Conservation (phyloP, 2,113 vertebrate species). For the Megaceryle maxima region DNA sequence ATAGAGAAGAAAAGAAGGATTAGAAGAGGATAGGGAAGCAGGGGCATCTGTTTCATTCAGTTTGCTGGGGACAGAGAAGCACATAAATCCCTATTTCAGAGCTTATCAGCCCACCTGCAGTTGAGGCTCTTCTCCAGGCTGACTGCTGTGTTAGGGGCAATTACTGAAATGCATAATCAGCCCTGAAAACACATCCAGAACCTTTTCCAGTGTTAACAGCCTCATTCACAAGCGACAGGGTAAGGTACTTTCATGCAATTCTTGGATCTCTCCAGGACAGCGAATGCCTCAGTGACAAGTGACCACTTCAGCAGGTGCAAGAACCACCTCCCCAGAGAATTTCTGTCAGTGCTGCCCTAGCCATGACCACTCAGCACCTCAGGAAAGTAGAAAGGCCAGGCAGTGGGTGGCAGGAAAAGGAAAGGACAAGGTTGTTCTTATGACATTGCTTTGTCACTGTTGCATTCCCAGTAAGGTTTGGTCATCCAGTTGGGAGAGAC, state of each 20-base stretch:
- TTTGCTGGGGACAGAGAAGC: not conserved
- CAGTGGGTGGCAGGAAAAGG: not conserved
- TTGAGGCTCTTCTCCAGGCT: not conserved
- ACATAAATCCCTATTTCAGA: not conserved
- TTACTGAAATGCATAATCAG: not conserved
- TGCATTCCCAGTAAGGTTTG: not conserved
- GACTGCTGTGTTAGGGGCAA: not conserved
- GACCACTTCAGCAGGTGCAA: not conserved
- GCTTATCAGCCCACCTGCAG: not conserved
- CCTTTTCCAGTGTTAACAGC: not conserved
- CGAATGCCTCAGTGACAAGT: not conserved
- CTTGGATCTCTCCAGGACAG: not conserved
- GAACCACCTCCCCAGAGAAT: not conserved
- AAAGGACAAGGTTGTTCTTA: not conserved
- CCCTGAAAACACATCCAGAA: not conserved
- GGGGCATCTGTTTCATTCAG: not conserved
- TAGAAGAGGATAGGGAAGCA: not conserved
- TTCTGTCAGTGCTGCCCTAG: not conserved
- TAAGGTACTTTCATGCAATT: not conserved
- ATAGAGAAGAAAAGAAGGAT: not conserved
- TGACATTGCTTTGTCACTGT: accelerated
- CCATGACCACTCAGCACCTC: not conserved
- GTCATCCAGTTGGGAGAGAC: not conserved
- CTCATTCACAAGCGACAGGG: not conserved
- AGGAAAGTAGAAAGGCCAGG: not conserved